Evolutionary conservation across 1,140 invertebrate genomes (phyloP), one percentile per base, ranked within the genome.

Genomic region (Bombus haemorrhoidalis): DNA sequence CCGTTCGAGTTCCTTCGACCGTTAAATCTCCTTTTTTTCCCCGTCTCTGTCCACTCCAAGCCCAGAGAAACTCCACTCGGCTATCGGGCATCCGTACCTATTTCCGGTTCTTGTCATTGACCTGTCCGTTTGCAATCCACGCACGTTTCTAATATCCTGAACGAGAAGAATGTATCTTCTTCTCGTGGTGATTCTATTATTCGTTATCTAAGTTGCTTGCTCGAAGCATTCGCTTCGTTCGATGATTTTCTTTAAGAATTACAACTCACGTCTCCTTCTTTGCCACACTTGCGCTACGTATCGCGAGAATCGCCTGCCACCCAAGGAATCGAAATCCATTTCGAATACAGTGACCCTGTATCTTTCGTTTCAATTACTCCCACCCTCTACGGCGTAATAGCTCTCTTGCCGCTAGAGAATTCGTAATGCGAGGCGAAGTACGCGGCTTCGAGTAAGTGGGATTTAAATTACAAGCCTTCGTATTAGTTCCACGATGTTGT

Each of bases 131-230:
- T 72, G 88, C 87, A 93, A 92, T 89, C 92, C 80, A 87, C 68
- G 89, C 92, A 93, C 92, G 92, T 93, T 93, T 93, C 92, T 93
- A 93, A 93, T 93, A 93, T 93, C 91, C 86, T 90, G 85, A 72
- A 73, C 74, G 18, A 73, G 34, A 72, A 39, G 39, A 57, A 72
- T 76, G 43, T 78, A 72, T 84, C 68, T n/a, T 47, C 66, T n/a
- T 34, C 66, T 22, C 10, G 37, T 41, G n/a, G 32, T 13, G 83
- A 72, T 84, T 84, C 76, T 79, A 84, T 84, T 84, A 84, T 68
- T 41, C 76, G 83, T 72, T 72, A 80, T 84, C 83, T 32, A 69
- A 75, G 10, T 32, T 39, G 25, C 73, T 62, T 13, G 59, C 59
- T 12, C 59, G 0, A 25, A 64, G 1, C 10, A 59, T 32, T 25